phyloP scores from a whole-genome alignment of 92 coral and sea anemone genomes.

The Plumapathes pennacea region DNA sequence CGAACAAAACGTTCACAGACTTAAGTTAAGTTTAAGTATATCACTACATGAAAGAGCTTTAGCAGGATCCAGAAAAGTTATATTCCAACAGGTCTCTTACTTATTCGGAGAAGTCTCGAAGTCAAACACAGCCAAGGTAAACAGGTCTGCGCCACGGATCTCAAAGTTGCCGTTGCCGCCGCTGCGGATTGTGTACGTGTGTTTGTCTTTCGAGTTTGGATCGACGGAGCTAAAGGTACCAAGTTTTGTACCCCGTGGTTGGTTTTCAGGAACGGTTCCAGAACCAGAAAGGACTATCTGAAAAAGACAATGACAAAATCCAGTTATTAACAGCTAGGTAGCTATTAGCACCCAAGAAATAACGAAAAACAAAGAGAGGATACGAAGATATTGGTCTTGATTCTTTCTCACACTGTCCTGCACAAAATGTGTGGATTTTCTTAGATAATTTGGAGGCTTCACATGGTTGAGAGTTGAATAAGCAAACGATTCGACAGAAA shows the following conservation, averaged over 20 bases:
- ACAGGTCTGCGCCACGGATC: constrained; percentile 67
- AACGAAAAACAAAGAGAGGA: neutral
- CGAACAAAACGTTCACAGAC: too few relatives aligned
- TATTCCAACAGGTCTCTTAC: too few relatives aligned
- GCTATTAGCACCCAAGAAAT: neutral
- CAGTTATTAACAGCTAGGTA: neutral
- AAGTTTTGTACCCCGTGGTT: constrained; percentile 64
- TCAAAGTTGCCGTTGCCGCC: constrained; percentile 82
- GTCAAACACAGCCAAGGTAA: constrained; percentile 58
- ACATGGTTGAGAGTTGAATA: too few relatives aligned
- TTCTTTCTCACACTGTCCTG: too few relatives aligned
- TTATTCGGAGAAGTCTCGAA: constrained; percentile 76
- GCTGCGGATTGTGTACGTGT: constrained; percentile 62
- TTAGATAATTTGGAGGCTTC: too few relatives aligned
- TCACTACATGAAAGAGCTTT: too few relatives aligned
- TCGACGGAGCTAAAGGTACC: constrained; percentile 81
- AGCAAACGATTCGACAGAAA: too few relatives aligned
- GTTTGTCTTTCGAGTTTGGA: constrained; percentile 77
- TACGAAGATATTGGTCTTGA: too few relatives aligned
- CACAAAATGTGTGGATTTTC: too few relatives aligned
- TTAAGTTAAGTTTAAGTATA: too few relatives aligned
- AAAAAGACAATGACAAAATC: too few relatives aligned
- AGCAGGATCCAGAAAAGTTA: too few relatives aligned
- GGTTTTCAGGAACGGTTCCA: constrained; percentile 73
- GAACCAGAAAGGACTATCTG: constrained; percentile 80